Evolutionary conservation across 2,113 vertebrate genomes (phyloP), one percentile per base, ranked within the genome.

Genomic region (Pluvianellus socialis): DNA sequence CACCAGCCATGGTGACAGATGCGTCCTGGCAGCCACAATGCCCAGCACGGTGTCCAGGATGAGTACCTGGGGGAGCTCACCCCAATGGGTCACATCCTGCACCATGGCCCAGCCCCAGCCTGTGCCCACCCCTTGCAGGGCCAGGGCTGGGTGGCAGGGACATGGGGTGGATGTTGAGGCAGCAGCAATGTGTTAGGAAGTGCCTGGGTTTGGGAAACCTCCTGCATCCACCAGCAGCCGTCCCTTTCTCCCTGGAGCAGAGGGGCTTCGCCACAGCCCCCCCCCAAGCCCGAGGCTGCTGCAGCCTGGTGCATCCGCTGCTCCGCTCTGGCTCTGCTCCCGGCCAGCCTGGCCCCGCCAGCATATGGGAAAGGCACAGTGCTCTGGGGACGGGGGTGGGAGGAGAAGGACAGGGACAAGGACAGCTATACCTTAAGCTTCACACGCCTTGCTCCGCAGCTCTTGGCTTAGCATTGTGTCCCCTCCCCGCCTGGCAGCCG

Each of bases 61-160:
- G 0, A 16, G 26, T 35, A 10, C 13, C 12, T 0, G 2, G 17
- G 4, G 7, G 14, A 2, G 4, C 9, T 88, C 27, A 26, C 4
- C 12, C 18, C 20, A 7, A 6, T 10, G 13, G 55, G 9, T 45
- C 53, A 44, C 26, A 40, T 52, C 35, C 56, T 33, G 32, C 15
- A 18, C 15, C 28, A 10, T 7, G 32, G 16, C 8, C 8, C 40
- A 56, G 61, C 16, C 38, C 26, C 35, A 58, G 27, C 23, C 49
- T 52, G 20, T 24, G 13, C 40, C 19, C 49, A 38, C 2, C 9
- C 17, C 44, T 50, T 26, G 30, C 45, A 18, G 58, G 33, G 53
- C 0, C 24, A 14, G 14, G 23, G 16, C 55, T 85, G 68, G 15
- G 28, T 33, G 21, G 7, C 38, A 20, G 49, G 35, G 30, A 30